A percentile compares a stretch with the other conserved stretches of the same genome.
Evolutionary conservation across 2,888 invertebrate genomes (phyloP).

Genomic region (Steinernema hermaphroditum): DNA sequence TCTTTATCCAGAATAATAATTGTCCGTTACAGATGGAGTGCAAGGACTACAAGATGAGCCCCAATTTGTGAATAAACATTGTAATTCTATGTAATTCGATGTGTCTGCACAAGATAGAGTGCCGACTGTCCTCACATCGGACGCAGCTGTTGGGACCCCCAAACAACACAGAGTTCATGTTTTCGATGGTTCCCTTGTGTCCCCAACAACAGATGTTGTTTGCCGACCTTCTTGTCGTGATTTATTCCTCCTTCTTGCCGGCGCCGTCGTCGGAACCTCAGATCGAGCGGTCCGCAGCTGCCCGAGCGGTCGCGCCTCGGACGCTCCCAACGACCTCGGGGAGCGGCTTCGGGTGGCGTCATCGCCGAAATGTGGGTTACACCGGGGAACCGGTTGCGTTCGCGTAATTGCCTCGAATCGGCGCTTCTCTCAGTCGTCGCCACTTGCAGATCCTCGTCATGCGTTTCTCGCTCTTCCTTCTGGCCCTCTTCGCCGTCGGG

Average conservation of each 20-base stretch:
- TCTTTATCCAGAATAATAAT: too few relatives aligned
- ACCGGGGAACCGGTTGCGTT: conserved; percentile 16
- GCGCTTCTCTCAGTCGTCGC: neutral
- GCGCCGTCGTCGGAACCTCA: neutral
- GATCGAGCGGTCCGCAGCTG: conserved; percentile 11
- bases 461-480: conserved; percentile 38
- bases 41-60: too few relatives aligned
- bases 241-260: neutral
- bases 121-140: too few relatives aligned
- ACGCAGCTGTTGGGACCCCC: too few relatives aligned
- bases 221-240: conserved; percentile 2
- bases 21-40: too few relatives aligned
- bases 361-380: conserved; percentile 2
- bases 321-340: neutral
- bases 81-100: too few relatives aligned
- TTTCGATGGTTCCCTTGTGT: too few relatives aligned
- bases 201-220: conserved; percentile 22
- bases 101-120: too few relatives aligned
- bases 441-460: neutral
- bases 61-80: too few relatives aligned
- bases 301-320: neutral
- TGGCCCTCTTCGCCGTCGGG: conserved; percentile 37
- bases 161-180: too few relatives aligned
- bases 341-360: neutral
- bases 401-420: neutral